Evolutionary conservation across 2,888 invertebrate genomes (phyloP).

Genomic region (Apamea anceps): DNA sequence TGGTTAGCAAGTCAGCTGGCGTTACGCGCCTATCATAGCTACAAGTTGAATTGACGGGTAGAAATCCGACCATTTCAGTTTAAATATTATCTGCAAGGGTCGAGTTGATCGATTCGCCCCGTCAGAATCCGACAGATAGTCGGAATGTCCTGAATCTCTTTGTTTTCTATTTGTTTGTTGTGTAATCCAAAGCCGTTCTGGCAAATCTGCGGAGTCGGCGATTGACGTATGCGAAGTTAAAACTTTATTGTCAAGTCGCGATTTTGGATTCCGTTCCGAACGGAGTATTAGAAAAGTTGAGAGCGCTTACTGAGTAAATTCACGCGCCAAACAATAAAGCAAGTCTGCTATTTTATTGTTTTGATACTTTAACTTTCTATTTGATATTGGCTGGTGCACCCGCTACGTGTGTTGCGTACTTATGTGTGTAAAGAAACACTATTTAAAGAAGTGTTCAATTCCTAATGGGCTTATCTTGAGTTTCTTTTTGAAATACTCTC

Average conservation of each 20-base stretch:
- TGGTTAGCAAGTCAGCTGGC: slow-evolving; percentile 51
- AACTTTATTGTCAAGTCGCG: slow-evolving; percentile 54
- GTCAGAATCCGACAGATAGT: slow-evolving; percentile 57
- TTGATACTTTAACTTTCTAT: slow-evolving; percentile 62
- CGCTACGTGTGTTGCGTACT: slow-evolving; percentile 51
- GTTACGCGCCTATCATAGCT: slow-evolving; percentile 47
- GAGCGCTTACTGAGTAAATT: slow-evolving; percentile 59
- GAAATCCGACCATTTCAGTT: slow-evolving; percentile 68
- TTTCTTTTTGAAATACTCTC: slow-evolving; percentile 20
- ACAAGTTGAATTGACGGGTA: slow-evolving; percentile 61
- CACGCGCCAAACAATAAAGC: slow-evolving; percentile 64
- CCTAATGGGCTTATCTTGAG: slow-evolving; percentile 33
- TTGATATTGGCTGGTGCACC: slow-evolving; percentile 57
- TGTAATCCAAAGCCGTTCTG: slow-evolving; percentile 71
- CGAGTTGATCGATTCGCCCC: slow-evolving; percentile 53
- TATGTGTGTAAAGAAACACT: slow-evolving; percentile 32
- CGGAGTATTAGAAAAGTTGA: slow-evolving; percentile 63
- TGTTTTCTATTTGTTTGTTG: slow-evolving; percentile 73
- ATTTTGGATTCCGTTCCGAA: slow-evolving; percentile 43
- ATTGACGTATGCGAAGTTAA: slow-evolving; percentile 67
- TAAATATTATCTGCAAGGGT: slow-evolving; percentile 70
- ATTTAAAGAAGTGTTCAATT: slow-evolving; percentile 40
- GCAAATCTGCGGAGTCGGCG: slow-evolving; percentile 64
- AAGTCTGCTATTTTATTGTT: slow-evolving; percentile 61
- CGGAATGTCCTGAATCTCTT: slow-evolving; percentile 60